Evolutionary conservation across 2,113 vertebrate genomes (phyloP).

Genomic region (Eonycteris spelaea): DNA sequence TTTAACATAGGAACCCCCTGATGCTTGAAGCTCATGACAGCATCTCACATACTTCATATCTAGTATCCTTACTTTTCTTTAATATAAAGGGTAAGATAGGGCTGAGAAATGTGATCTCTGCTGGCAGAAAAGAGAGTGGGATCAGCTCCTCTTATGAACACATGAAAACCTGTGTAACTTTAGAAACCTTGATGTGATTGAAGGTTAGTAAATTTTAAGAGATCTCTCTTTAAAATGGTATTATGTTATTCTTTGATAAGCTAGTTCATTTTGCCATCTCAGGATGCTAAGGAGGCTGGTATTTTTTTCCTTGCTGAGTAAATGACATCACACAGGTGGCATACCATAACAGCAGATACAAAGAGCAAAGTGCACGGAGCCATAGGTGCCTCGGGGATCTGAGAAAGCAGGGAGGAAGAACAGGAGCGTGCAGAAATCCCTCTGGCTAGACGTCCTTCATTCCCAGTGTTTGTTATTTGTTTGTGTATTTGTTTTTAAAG

Average conservation of each 20-base stretch:
- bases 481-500: constrained; percentile 35
- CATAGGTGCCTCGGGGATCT: neutral
- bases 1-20: neutral
- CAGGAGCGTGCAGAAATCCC: neutral
- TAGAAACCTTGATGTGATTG: neutral
- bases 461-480: neutral
- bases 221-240: constrained; percentile 20
- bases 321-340: constrained; percentile 38
- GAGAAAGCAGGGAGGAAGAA: neutral
- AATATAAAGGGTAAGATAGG: neutral
- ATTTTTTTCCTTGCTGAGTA: neutral
- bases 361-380: neutral
- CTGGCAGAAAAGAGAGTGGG: neutral
- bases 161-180: constrained; percentile 14
- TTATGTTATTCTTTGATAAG: constrained; percentile 3
- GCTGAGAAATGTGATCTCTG: constrained; percentile 16
- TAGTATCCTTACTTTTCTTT: constrained; percentile 19
- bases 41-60: neutral
- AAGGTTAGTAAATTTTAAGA: constrained; percentile 34
- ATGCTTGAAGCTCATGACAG: neutral
- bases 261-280: neutral
- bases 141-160: neutral
- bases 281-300: neutral
- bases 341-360: neutral
- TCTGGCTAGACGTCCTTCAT: neutral